Base-by-base conservation (phyloP, 2,113 vertebrate species). In the Parus major region DNA sequence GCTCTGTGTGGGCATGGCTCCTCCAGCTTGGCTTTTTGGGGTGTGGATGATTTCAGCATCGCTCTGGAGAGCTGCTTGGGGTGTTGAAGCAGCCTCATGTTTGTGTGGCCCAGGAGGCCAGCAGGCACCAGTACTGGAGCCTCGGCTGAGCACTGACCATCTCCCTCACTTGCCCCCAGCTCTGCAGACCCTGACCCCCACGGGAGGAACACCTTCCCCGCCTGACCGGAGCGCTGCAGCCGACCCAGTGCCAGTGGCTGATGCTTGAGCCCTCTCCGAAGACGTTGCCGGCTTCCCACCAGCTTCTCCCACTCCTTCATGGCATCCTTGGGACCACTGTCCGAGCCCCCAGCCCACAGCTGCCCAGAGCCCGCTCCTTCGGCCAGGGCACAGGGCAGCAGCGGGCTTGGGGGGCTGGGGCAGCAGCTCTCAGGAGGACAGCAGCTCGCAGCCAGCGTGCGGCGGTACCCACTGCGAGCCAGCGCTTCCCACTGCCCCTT, bases 101-200 rank as follows among this genome's bases (percentile, higher is more conserved):
- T n/a, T 0, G 0, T 1, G 0, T 3, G 44, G 47, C 69, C 52
- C 7, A 11, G 41, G 66, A 36, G 39, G 25, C 41, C 72, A 18
- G 75, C 59, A 90, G 42, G 35, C 25, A 22, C 3, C 0, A 0
- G 25, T 36, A 11, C 11, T 3, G 15, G 36, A 84, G 31, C n/a
- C 27, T 76, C 2, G 12, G 17, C 82, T 33, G 41, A 56, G 10
- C 55, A 59, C 77, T 96, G 69, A 95, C 78, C 42, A 42, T 94
- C 8, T 96, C 73, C 68, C 52, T 80, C 81, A 46, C 19, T 95
- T 93, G 39, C 31, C 56, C n/a, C n/a, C 42, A 97, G 96, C 94
- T 97, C 96, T 93, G 86, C 89, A 94, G 96, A 96, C 61, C 93
- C 86, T 96, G 96, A 96, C 53, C 92, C 16, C n/a, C 95, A 94